phyloP scores from a whole-genome alignment of 2,113 vertebrate species.

The Atlantisia rogersi region DNA sequence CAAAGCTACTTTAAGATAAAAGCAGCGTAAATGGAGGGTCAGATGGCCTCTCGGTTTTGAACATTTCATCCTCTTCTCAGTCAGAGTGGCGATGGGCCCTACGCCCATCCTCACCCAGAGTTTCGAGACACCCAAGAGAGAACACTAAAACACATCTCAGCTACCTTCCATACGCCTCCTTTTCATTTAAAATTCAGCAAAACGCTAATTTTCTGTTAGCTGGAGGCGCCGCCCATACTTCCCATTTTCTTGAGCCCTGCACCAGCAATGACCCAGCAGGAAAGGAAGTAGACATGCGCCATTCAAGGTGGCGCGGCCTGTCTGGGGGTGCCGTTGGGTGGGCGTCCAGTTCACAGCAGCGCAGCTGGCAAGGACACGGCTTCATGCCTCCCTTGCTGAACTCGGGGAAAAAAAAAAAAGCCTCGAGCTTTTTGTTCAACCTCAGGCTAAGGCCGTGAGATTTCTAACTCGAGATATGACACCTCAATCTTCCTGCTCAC shows the following conservation, averaged over 20 bases:
- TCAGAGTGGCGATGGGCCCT: neutral
- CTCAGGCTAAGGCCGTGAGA: neutral
- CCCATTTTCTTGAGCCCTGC: neutral
- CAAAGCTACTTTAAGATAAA: neutral
- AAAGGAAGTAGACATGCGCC: neutral
- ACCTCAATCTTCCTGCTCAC: neutral
- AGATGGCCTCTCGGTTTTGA: neutral
- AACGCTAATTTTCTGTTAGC: neutral
- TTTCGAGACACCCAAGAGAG: neutral
- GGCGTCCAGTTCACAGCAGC: neutral
- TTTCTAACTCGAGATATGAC: neutral
- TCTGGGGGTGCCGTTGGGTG: fast-evolving
- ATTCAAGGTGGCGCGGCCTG: fast-evolving
- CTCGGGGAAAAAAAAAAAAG: neutral
- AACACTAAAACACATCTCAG: neutral
- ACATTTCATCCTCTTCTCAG: neutral
- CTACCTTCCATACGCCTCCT: neutral
- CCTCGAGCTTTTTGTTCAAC: constrained; percentile 14
- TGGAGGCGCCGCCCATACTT: neutral
- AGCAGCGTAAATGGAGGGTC: neutral
- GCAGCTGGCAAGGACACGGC: neutral
- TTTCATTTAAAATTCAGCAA: neutral
- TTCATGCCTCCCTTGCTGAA: neutral
- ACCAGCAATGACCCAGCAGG: neutral
- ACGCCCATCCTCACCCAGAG: neutral